phyloP scores from a whole-genome alignment of 2,888 invertebrate genomes.

The Ectobius pallidus region DNA sequence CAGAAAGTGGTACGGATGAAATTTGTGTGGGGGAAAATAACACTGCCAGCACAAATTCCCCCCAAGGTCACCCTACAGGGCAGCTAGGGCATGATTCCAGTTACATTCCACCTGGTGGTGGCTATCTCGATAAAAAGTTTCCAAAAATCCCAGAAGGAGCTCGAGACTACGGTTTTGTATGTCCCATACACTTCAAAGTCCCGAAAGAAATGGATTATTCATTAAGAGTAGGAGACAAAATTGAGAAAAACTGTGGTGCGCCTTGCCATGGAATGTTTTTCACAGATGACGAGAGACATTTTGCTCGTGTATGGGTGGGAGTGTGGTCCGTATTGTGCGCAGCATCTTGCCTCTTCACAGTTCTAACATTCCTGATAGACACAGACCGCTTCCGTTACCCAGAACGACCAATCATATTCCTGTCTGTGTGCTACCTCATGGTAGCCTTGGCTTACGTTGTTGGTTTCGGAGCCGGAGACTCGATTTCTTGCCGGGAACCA shows the following conservation, averaged over 20 bases:
- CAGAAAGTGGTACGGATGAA: conserved; percentile 67
- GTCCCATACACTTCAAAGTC: conserved; percentile 85
- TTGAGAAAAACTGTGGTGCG: conserved; percentile 78
- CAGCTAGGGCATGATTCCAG: neutral
- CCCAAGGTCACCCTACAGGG: conserved; percentile 44
- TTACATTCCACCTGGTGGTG: conserved; percentile 45
- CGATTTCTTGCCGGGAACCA: conserved; percentile 82
- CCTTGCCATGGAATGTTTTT: conserved; percentile 96
- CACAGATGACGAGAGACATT: conserved; percentile 76
- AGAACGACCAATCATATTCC: conserved; percentile 95
- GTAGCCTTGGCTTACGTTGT: conserved; percentile 91
- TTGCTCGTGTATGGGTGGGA: conserved; percentile 91
- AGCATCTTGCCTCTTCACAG: conserved; percentile 89
- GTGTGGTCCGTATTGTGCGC: conserved; percentile 92
- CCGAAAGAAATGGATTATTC: conserved; percentile 82
- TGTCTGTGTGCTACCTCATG: conserved; percentile 95
- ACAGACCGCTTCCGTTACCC: conserved; percentile 96
- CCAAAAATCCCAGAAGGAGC: conserved; percentile 55
- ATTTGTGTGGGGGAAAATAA: conserved; percentile 84
- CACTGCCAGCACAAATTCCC: conserved; percentile 61
- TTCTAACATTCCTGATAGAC: conserved; percentile 92
- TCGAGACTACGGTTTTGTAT: conserved; percentile 79
- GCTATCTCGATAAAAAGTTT: conserved; percentile 42
- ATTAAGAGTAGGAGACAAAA: conserved; percentile 79
- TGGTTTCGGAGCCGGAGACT: conserved; percentile 82